These are phyloP conservation scores for Lepetodrilus schrolli DNA, from an alignment of 2,888 invertebrate genomes.

Conservation along the genomic window DNA sequence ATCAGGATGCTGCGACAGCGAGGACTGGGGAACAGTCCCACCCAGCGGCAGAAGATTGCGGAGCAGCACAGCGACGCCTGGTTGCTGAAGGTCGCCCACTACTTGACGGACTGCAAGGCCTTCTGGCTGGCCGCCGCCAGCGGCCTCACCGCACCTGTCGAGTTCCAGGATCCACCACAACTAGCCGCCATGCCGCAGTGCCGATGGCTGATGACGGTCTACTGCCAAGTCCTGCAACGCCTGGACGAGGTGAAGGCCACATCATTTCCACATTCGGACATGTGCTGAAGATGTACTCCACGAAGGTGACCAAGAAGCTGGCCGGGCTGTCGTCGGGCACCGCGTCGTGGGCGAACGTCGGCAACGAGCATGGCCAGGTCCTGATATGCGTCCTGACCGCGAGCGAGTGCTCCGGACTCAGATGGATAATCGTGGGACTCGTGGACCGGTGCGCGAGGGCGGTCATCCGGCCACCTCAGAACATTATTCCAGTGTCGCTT, in stretches of 20 bases:
- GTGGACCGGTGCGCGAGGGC: conserved; percentile 41
- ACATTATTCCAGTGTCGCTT: too few species aligned
- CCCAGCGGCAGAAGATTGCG: conserved; percentile 41
- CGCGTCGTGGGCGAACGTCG: not conserved
- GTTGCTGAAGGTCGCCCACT: conserved; percentile 33
- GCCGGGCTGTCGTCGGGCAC: not conserved
- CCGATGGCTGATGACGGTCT: conserved; percentile 46
- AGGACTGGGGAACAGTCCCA: conserved; percentile 47
- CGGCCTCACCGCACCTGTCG: conserved; percentile 2
- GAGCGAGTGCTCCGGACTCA: conserved; percentile 44
- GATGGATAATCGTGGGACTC: conserved; percentile 43
- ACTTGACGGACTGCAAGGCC: conserved; percentile 37
- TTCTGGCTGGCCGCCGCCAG: conserved; percentile 29
- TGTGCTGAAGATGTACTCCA: conserved; percentile 56
- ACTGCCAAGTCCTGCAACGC: conserved; percentile 41
- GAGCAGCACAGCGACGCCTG: conserved; percentile 46
- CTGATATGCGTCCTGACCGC: conserved; percentile 48
- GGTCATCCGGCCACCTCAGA: conserved; percentile 41
- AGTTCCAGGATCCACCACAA: conserved; percentile 37
- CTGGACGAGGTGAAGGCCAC: conserved; percentile 48
- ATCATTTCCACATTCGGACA: conserved; percentile 52
- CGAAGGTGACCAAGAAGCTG: conserved; percentile 35
- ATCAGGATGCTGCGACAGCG: conserved; percentile 41
- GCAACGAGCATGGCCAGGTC: conserved; percentile 49
- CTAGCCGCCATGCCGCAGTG: conserved; percentile 35